Base-by-base conservation (phyloP, 2,797 vertebrate species). In the Mionectes olivaceus region DNA sequence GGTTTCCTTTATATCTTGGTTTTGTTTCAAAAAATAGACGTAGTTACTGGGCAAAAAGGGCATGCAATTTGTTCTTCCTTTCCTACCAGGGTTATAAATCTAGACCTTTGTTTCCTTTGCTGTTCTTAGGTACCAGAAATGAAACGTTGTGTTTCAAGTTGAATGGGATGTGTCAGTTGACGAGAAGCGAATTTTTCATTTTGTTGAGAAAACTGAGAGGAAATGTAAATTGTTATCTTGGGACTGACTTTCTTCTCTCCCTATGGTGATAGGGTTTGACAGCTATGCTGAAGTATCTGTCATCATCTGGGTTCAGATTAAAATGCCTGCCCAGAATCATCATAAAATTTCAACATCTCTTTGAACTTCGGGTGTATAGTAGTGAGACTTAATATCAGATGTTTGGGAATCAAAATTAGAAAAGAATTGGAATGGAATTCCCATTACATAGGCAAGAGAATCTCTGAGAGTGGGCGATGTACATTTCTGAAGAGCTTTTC, bases 61-160 rank as follows among this genome's bases (percentile, higher is more conserved):
- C 44, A 15, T 22, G 17, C 10, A 59, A 2, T 75, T 33, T 60
- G 13, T 70, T 70, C 37, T 75, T 73, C 39, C 63, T 53, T 82
- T 88, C 81, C 49, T 70, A 35, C 15, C 23, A 32, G 23, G 32
- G 22, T 53, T 88, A 43, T 25, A 61, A 88, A 75, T 60, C 46
- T 69, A 82, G 37, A 60, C 32, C 50, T 84, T 83, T 90, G 24
- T 49, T 86, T 78, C 28, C 17, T 90, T 74, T 41, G 25, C 56
- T 68, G 71, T 73, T 84, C n/a, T 68, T 19, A 83, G 88, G 23
- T 88, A 77, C 65, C 43, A 68, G 80, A 88, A 90, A 50, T 68
- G 68, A 94, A 93, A 73, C 46, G 9, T 5, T n/a, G 39, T 87
- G 75, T 93, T 93, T 94, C 61, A 65, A 39, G 55, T 92, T 92